These are phyloP conservation scores for Harlomillsia oculata DNA, from an alignment of 1,140 invertebrate species.

Conservation along the genomic window DNA sequence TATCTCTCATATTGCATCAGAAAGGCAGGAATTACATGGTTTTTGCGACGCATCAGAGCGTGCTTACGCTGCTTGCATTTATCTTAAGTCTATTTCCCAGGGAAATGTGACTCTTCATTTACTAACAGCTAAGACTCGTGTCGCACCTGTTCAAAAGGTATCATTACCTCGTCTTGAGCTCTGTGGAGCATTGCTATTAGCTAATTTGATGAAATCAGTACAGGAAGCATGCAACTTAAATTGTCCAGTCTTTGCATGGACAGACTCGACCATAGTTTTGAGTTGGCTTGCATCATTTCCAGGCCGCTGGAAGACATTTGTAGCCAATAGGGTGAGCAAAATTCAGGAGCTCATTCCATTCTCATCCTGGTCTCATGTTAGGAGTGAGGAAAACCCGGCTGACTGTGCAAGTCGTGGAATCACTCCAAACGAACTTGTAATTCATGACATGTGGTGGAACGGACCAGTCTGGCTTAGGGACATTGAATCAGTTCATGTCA, in stretches of 20 bases:
- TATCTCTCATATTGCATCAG: neutral
- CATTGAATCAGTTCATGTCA: neutral
- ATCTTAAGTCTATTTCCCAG: neutral
- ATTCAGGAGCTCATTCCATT: conserved; percentile 29
- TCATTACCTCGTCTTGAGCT: conserved; percentile 29
- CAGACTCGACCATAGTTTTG: conserved; percentile 40
- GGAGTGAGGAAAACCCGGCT: neutral
- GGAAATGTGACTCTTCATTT: neutral
- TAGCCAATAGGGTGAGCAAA: conserved; percentile 39
- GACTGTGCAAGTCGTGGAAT: conserved; percentile 1
- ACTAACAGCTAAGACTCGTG: conserved; percentile 21
- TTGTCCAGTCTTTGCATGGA: conserved; percentile 11
- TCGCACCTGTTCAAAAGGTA: conserved; percentile 25
- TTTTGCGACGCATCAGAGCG: conserved; percentile 18
- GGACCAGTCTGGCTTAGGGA: neutral
- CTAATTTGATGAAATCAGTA: conserved; percentile 10
- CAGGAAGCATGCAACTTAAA: neutral
- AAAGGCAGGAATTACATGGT: neutral
- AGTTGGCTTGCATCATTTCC: conserved; percentile 37
- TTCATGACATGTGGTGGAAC: neutral
- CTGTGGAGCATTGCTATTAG: conserved; percentile 13
- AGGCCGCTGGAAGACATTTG: conserved; percentile 38
- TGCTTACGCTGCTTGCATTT: conserved; percentile 7
- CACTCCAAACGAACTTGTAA: neutral
- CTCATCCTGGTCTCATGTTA: neutral